Evolutionary conservation across 2,113 vertebrate genomes (phyloP).

Genomic region (Diadophis punctatus): DNA sequence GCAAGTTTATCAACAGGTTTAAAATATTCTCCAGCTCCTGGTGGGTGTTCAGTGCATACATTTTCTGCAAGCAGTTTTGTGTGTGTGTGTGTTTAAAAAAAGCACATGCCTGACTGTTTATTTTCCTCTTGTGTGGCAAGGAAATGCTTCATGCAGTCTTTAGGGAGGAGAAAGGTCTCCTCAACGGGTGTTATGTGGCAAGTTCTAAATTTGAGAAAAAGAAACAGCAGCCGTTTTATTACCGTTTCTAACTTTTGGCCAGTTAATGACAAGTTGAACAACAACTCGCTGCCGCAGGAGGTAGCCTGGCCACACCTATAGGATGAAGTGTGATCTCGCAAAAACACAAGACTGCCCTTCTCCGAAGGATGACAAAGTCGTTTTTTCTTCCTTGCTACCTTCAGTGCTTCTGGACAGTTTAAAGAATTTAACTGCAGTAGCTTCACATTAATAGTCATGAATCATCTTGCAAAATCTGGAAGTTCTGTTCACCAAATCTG

Average conservation of each 20-base stretch:
- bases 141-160: conserved; percentile 22
- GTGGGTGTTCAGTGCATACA: neutral
- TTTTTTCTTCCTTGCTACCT: neutral
- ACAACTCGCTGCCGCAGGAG: too few relatives aligned
- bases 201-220: conserved; percentile 44
- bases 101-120: conserved; percentile 17
- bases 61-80: neutral
- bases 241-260: neutral
- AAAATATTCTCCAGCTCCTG: neutral
- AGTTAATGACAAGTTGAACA: neutral
- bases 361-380: neutral
- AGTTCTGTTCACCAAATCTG: neutral
- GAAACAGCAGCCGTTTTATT: conserved; percentile 21
- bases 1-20: conserved; percentile 11
- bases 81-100: neutral
- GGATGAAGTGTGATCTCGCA: neutral
- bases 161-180: conserved; percentile 32
- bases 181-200: conserved; percentile 47
- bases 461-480: neutral
- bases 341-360: neutral
- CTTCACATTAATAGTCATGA: neutral
- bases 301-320: too few relatives aligned
- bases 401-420: neutral
- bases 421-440: neutral
- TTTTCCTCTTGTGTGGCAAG: conserved; percentile 39